Conservation (phyloP, 2,113 vertebrate genomes). For the Heptranchias perlo region DNA sequence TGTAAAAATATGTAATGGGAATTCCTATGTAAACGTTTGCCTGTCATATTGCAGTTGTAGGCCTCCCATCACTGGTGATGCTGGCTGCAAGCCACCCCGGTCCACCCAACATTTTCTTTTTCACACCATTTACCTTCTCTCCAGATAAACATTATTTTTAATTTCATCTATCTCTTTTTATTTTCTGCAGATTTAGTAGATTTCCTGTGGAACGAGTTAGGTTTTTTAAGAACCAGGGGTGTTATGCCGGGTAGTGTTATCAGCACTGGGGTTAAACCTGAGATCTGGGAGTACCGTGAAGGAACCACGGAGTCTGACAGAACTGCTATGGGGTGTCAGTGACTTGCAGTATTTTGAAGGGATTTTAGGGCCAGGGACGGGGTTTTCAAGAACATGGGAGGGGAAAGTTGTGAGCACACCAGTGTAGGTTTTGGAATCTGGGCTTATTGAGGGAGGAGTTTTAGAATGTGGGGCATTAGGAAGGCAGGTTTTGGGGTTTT, state of each 20-base stretch:
- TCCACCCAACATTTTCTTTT: neutral
- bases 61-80: neutral
- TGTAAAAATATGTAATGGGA: conserved; percentile 40
- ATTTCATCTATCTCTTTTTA: neutral
- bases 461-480: too few species aligned
- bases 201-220: neutral
- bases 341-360: neutral
- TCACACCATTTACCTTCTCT: neutral
- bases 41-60: neutral
- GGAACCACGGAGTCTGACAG: neutral
- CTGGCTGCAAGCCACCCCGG: neutral
- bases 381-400: neutral
- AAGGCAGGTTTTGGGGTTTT: too few species aligned
- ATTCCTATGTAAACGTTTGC: neutral
- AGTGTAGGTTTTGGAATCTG: neutral
- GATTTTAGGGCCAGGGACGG: neutral
- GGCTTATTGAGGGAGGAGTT: neutral
- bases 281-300: neutral
- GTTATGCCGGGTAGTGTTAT: neutral
- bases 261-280: neutral
- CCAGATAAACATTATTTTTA: neutral
- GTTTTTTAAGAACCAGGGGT: neutral
- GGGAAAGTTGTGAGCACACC: neutral
- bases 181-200: neutral
- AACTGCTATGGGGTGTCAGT: neutral